Conservation (phyloP, 2,888 invertebrate genomes). For the Trimorus sp. region DNA sequence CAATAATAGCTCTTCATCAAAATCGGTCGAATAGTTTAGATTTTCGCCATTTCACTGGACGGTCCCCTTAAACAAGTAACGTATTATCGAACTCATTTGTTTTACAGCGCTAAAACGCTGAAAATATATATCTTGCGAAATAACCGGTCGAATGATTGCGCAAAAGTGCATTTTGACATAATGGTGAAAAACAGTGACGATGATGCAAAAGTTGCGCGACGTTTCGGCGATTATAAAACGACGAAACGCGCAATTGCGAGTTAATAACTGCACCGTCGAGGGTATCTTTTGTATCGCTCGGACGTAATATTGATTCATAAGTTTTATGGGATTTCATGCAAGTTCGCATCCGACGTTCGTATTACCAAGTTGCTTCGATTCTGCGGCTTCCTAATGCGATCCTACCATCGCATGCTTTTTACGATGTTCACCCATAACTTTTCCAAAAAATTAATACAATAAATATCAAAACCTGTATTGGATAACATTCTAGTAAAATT, state of each 20-base stretch:
- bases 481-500: no score
- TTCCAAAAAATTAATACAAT: not conserved
- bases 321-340: constrained; percentile 29
- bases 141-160: not conserved
- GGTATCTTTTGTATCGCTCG: constrained; percentile 1
- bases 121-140: no score
- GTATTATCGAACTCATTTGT: no score
- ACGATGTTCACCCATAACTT: not conserved
- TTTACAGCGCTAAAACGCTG: no score
- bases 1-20: no score
- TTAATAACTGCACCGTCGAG: constrained; percentile 15
- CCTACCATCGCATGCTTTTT: constrained; percentile 18
- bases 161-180: not conserved
- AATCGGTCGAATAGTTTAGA: no score
- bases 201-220: constrained; percentile 4
- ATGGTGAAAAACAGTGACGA: not conserved
- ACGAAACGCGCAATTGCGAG: constrained; percentile 6
- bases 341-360: constrained; percentile 4
- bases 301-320: constrained; percentile 16
- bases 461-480: no score
- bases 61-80: no score
- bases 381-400: constrained; percentile 21
- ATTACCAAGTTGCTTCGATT: constrained; percentile 19
- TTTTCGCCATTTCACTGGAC: no score
- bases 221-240: constrained; percentile 4